Evolutionary conservation across 2,888 invertebrate species (phyloP), one percentile per base, ranked within the genome.

Genomic region (Laothoe populi): DNA sequence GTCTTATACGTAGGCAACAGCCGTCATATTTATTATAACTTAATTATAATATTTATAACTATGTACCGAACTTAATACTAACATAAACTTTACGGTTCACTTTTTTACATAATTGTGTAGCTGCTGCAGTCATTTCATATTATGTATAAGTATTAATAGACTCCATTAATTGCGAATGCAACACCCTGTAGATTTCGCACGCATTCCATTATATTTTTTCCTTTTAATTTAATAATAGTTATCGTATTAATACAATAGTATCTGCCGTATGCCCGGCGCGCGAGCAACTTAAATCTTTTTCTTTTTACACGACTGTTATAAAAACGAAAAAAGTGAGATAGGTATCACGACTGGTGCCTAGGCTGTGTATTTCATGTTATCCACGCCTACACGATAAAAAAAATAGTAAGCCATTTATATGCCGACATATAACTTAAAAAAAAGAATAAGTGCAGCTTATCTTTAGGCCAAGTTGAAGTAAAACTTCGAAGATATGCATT

Each of bases 201-300:
- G 70, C 74, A 75, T 74, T 73, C 77, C 69, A 68, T 73, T 77
- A 72, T 68, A 73, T 74, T 75, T 78, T 74, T 76, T 77, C 65
- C 75, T 79, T 74, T 73, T 68, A 69, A 74, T 72, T 69, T 66
- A 68, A 72, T 48, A 59, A 75, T 77, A 75, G 71, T 80, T 82
- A 85, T 83, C 79, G 79, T 77, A 79, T 77, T 79, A 82, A 81
- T 83, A 86, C 84, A 86, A 86, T 84, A 81, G 81, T 77, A 77
- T 71, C 73, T 71, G 73, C 67, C 69, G 71, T 71, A 68, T 70
- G 71, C 72, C 42, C 42, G 49, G 21, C 19, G 60, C 60, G 48
- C 24, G 60, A 11, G 42, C 38, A 61, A 42, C n/a, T 67, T 70
- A 63, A 67, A 64, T 70, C 75, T 74, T 63, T 67, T 70, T 69